A percentile compares a stretch with the other conserved stretches of the same genome.
Conservation (phyloP, 2,113 vertebrate species). For the Apeltes quadracus region DNA sequence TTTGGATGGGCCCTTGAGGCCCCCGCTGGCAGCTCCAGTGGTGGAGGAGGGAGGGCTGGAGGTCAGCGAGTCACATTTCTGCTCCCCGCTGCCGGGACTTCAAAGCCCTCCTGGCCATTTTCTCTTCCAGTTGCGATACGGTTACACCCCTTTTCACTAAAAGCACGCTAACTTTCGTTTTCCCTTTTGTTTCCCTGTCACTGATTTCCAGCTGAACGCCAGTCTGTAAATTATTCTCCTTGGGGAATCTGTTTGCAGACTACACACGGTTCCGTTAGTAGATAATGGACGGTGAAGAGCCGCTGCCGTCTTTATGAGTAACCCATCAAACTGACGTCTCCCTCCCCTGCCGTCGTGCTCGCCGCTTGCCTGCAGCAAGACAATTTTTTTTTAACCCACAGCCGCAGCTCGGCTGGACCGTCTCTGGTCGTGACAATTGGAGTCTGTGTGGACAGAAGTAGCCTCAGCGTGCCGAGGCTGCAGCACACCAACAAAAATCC, state of each 20-base stretch:
- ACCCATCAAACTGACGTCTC: constrained; percentile 26
- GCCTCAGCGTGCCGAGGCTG: constrained; percentile 32
- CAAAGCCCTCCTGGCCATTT: constrained; percentile 20
- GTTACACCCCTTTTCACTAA: not conserved
- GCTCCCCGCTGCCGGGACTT: constrained; percentile 30
- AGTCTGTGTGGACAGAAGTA: constrained; percentile 50
- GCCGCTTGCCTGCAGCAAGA: constrained; percentile 19
- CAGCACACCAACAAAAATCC: constrained; percentile 20
- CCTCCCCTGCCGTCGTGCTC: constrained; percentile 9
- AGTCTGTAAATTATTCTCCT: constrained; percentile 10
- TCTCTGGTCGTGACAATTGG: constrained; percentile 54
- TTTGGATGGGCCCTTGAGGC: constrained; percentile 50
- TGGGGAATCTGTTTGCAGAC: not conserved
- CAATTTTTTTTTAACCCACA: constrained; percentile 21
- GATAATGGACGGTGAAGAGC: constrained; percentile 5
- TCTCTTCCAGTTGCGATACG: constrained; percentile 7
- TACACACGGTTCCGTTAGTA: not conserved
- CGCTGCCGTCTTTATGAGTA: constrained; percentile 14
- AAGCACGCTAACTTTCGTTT: constrained; percentile 19
- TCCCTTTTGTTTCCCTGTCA: constrained; percentile 8
- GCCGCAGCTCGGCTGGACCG: constrained; percentile 26
- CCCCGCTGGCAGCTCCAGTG: constrained; percentile 41
- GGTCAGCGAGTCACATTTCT: constrained; percentile 31
- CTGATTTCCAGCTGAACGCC: constrained; percentile 11
- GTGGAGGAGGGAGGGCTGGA: constrained; percentile 28